Evolutionary conservation across 2,113 vertebrate species (phyloP).

Genomic region (Hepsetus odoe): DNA sequence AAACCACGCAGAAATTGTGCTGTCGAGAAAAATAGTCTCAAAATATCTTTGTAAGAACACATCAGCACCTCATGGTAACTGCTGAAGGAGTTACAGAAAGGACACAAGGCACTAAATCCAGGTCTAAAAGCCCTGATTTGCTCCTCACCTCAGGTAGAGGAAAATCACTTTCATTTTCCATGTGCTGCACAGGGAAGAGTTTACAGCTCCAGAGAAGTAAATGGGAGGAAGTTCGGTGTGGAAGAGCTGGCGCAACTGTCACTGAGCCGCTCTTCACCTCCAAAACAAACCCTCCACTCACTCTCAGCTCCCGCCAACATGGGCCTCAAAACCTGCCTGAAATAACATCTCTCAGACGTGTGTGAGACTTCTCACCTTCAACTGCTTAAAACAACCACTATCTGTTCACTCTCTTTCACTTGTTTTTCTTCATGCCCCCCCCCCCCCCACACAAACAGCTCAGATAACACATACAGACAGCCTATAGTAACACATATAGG

Average conservation of each 20-base stretch:
- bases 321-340: constrained; percentile 30
- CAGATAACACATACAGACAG: neutral
- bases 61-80: neutral
- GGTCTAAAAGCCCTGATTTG: neutral
- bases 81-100: neutral
- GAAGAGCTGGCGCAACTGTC: constrained; percentile 28
- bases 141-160: neutral
- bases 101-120: neutral
- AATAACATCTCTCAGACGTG: constrained; percentile 16
- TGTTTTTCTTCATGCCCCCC: neutral
- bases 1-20: neutral
- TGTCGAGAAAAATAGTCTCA: neutral
- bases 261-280: constrained; percentile 20
- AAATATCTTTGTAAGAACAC: constrained; percentile 5
- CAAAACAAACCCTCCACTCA: constrained; percentile 32
- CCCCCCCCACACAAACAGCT: neutral
- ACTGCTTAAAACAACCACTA: constrained; percentile 5
- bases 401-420: neutral
- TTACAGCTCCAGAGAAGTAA: constrained; percentile 39
- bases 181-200: constrained; percentile 28
- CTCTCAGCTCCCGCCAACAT: constrained; percentile 11
- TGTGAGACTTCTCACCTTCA: constrained; percentile 5
- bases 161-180: neutral
- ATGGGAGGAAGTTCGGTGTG: constrained; percentile 22
- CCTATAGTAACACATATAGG: too few relatives aligned